Conservation (phyloP, 2,113 vertebrate genomes). For the Bos indicus region DNA sequence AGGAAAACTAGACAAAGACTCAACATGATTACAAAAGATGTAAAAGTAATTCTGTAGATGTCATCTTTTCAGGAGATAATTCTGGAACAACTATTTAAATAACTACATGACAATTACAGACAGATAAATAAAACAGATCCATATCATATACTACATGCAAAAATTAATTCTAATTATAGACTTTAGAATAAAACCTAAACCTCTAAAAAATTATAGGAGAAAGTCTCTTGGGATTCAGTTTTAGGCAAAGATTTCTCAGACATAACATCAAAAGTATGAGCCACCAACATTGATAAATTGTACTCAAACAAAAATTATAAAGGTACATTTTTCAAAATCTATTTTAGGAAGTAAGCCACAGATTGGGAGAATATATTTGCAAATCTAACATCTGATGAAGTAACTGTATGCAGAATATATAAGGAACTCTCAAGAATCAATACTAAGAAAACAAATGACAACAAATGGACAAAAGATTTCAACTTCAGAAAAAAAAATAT, state of each 20-base stretch:
- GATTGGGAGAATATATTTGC: not conserved
- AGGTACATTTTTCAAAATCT: not conserved
- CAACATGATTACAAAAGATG: not conserved
- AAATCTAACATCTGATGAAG: not conserved
- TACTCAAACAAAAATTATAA: not conserved
- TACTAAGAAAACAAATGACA: not conserved
- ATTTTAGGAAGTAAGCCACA: not conserved
- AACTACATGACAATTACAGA: not conserved
- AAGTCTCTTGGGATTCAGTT: not conserved
- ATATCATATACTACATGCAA: not conserved
- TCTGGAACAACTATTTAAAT: not conserved
- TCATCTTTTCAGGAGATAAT: not conserved
- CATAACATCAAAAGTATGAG: not conserved
- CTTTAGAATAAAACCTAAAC: not conserved
- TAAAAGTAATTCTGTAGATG: not conserved
- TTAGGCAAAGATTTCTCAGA: not conserved
- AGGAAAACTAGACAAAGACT: not conserved
- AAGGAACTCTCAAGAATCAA: not conserved
- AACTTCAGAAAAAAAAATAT: not conserved
- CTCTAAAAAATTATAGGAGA: not conserved
- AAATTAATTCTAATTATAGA: not conserved
- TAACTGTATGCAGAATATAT: not conserved
- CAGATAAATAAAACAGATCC: not conserved
- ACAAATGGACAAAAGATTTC: not conserved
- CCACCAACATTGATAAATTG: not conserved